Percentiles rank a stretch among this genome's conserved stretches.
phyloP scores from a whole-genome alignment of 2,797 vertebrate genomes.

The Gobio occitaniae region DNA sequence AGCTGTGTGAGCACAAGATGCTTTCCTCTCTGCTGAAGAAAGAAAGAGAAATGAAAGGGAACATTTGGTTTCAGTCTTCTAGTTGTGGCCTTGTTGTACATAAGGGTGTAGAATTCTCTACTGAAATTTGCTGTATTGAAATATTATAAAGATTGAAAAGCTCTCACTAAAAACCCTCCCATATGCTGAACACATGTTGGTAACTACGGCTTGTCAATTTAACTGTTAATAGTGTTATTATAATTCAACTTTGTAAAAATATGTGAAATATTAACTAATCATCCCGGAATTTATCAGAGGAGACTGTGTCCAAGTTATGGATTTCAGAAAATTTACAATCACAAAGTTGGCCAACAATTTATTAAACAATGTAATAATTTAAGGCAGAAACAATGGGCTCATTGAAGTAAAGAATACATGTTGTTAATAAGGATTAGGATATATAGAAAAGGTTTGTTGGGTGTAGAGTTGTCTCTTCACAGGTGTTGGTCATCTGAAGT shows the following conservation, averaged over 20 bases:
- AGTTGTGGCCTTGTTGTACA: slow-evolving; percentile 24
- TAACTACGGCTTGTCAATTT: not conserved
- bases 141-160: not conserved
- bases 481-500: too few species aligned
- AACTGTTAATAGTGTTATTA: not conserved
- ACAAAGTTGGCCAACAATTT: too few species aligned
- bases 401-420: too few species aligned
- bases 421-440: too few species aligned
- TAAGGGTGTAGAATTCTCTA: not conserved
- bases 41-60: slow-evolving; percentile 41
- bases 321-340: too few species aligned
- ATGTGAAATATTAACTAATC: too few species aligned
- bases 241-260: not conserved
- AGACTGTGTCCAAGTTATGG: too few species aligned
- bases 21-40: slow-evolving; percentile 57
- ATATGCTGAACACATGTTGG: not conserved
- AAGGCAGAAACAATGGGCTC: too few species aligned
- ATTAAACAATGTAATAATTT: too few species aligned
- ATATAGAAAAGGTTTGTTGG: too few species aligned
- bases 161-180: not conserved
- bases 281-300: too few species aligned
- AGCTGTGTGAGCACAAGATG: slow-evolving; percentile 18
- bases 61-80: not conserved
- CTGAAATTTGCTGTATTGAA: not conserved
- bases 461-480: too few species aligned